Base-by-base conservation (phyloP, 2,797 vertebrate genomes). In the Falco berigora region DNA sequence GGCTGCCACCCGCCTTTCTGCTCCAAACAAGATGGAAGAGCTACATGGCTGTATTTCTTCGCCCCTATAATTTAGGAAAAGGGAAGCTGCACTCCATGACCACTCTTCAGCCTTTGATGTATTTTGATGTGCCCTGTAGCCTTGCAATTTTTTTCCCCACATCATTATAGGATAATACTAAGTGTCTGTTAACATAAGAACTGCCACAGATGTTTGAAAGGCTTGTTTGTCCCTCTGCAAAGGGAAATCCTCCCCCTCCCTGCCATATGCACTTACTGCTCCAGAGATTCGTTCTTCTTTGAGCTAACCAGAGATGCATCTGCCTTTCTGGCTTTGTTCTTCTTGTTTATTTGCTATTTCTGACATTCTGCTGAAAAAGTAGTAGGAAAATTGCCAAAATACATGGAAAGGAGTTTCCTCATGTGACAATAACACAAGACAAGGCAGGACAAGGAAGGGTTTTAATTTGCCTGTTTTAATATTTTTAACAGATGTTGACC, bases 241-340 rank as follows among this genome's bases (percentile, higher is more conserved):
- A 83, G 75, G 92, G 81, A 95, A 96, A 87, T 83, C 81, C 81
- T 96, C 61, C 71, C 88, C 25, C 63, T 92, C 27, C 74, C 92
- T 89, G 77, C 74, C 52, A 32, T 14, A 28, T 28, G 32, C 38
- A 58, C 50, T 95, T 88, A 73, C 8, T 0, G 0, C 52, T 79
- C 74, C 78, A 38, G 61, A 81, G 40, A 52, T 49, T 77, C 40
- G 30, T 84, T 76, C 38, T 49, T 78, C 73, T 55, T 79, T 0
- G 0, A 53, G 55, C 3, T 5, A 71, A 44, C 9, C 55, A 78
- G 66, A 59, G 77, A 56, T n/a, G 38, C 50, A 10, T 13, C 69
- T 69, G 74, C 78, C 40, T 89, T 76, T 91, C 68, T 87, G 56
- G 36, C 8, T 9, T 32, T 76, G 59, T 49, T 91, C 53, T 55